phyloP scores from a whole-genome alignment of 2,113 vertebrate species.

The Notothenia rossii region DNA sequence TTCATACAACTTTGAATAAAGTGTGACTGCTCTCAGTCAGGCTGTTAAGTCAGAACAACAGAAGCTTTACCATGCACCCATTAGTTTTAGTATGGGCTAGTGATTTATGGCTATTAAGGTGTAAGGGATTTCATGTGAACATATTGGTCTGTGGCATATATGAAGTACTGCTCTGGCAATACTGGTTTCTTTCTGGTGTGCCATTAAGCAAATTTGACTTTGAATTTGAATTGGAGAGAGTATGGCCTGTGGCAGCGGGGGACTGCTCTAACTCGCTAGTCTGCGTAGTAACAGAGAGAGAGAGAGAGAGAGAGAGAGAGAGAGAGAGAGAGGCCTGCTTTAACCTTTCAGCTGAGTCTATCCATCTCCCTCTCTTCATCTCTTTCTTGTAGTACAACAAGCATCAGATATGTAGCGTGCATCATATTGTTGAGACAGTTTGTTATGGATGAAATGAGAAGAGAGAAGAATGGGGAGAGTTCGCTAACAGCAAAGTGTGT shows the following conservation, averaged over 20 bases:
- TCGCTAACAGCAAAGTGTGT: constrained; percentile 7
- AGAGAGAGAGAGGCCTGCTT: constrained; percentile 64
- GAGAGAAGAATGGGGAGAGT: constrained; percentile 1
- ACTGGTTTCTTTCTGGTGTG: constrained; percentile 37
- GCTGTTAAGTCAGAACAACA: too few relatives aligned
- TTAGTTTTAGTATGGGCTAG: not conserved
- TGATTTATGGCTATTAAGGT: not conserved
- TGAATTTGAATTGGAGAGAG: constrained; percentile 61
- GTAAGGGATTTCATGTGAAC: constrained; percentile 37
- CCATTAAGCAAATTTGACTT: constrained; percentile 71
- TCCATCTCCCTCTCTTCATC: constrained; percentile 40
- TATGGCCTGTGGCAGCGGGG: constrained; percentile 67
- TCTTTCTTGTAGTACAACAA: constrained; percentile 29
- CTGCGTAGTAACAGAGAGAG: constrained; percentile 82
- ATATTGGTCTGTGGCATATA: constrained; percentile 50
- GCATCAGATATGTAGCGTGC: constrained; percentile 3
- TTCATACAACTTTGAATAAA: not conserved
- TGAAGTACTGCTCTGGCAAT: constrained; percentile 40
- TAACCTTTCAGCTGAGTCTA: constrained; percentile 78
- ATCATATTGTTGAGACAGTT: constrained; percentile 18
- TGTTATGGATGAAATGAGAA: constrained; percentile 17
- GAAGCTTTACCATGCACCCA: not conserved
- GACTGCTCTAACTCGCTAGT: constrained; percentile 61
- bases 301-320: constrained; percentile 57
- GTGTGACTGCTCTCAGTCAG: not conserved